These are phyloP conservation scores for Hoplostethus mediterraneus DNA, from an alignment of 2,797 vertebrate species.

Conservation along the genomic window DNA sequence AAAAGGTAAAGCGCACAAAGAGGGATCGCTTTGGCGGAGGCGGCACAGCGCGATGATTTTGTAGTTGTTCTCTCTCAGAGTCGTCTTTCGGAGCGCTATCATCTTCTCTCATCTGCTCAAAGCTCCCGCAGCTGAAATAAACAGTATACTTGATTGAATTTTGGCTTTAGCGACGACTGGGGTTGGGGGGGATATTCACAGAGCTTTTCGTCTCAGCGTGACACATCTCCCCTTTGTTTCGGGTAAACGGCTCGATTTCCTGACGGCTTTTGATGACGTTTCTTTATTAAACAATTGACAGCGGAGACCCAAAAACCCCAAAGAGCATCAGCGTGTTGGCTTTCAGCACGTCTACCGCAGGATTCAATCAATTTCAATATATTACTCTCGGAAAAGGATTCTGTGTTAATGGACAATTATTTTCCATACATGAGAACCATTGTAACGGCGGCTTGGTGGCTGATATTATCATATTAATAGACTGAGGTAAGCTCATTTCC, in stretches of 20 bases:
- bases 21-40: neutral
- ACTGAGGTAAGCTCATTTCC: conserved; percentile 42
- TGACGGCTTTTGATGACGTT: conserved; percentile 64
- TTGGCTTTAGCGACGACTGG: conserved; percentile 50
- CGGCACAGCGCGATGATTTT: conserved; percentile 1
- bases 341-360: conserved; percentile 45
- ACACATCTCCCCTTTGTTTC: conserved; percentile 58
- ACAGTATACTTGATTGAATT: conserved; percentile 56
- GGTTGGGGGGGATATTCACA: conserved; percentile 24
- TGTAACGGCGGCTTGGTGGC: conserved; percentile 34
- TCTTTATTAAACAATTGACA: conserved; percentile 68
- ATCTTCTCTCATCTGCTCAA: conserved; percentile 6
- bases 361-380: conserved; percentile 67
- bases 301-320: conserved; percentile 35
- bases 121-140: conserved; percentile 37
- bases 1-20: neutral
- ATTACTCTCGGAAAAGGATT: conserved; percentile 56
- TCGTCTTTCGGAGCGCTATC: conserved; percentile 13
- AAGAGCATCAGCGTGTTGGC: conserved; percentile 51
- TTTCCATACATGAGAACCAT: conserved; percentile 47
- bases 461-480: conserved; percentile 70
- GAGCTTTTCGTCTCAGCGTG: conserved; percentile 35
- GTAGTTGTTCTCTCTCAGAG: conserved; percentile 8
- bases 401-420: conserved; percentile 60
- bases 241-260: conserved; percentile 58